Conservation (phyloP, 2,888 invertebrate genomes). For the Patella caerulea region DNA sequence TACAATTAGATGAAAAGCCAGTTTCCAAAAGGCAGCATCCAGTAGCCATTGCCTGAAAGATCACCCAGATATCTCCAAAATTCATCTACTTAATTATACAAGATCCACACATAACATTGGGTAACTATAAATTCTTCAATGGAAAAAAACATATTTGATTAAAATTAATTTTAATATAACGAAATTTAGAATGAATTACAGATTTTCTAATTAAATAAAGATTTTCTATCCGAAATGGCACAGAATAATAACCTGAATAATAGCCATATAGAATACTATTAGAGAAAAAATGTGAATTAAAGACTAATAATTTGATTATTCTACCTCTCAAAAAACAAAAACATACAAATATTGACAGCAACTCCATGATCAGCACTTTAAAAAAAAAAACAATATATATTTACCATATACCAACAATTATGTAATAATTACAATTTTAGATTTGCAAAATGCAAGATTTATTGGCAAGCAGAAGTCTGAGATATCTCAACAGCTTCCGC, state of each 20-base stretch:
- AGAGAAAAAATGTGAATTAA: constrained; percentile 43
- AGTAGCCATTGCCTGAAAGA: too few relatives aligned
- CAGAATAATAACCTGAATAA: constrained; percentile 62
- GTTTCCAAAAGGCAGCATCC: too few relatives aligned
- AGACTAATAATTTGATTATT: constrained; percentile 24
- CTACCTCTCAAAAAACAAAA: neutral
- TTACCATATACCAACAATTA: too few relatives aligned
- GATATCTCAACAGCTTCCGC: neutral
- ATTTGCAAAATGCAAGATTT: neutral
- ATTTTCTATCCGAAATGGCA: constrained; percentile 59
- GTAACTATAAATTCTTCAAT: too few relatives aligned
- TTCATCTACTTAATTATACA: too few relatives aligned
- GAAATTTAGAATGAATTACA: too few relatives aligned
- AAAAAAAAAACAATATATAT: too few relatives aligned
- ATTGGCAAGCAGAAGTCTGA: neutral
- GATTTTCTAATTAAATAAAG: neutral
- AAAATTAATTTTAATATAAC: too few relatives aligned
- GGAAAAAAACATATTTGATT: too few relatives aligned
- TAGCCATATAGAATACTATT: constrained; percentile 52
- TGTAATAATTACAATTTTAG: neutral
- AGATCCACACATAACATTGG: too few relatives aligned
- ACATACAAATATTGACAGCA: constrained; percentile 6
- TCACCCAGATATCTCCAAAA: too few relatives aligned
- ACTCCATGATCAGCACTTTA: neutral
- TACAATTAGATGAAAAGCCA: too few relatives aligned